phyloP scores from a whole-genome alignment of 1,140 invertebrate species.

The Drosophila tropicalis region DNA sequence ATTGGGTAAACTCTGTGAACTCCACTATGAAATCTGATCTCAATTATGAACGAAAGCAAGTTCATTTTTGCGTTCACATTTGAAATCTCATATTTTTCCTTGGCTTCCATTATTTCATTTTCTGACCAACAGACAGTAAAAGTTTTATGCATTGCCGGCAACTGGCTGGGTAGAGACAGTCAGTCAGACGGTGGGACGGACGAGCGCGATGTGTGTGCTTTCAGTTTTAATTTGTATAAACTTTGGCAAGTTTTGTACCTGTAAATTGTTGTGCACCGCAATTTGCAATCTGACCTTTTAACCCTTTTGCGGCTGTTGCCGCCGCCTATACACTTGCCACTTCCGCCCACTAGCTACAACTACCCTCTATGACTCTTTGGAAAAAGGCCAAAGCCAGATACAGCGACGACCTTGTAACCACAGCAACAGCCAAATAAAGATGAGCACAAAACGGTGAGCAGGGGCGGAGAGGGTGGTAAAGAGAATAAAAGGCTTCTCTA shows the following conservation, averaged over 20 bases:
- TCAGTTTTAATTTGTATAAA: slow-evolving; percentile 75
- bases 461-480: background rate
- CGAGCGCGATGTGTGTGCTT: slow-evolving; percentile 41
- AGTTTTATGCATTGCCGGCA: background rate
- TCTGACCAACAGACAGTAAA: slow-evolving; percentile 19
- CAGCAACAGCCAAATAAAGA: slow-evolving; percentile 55
- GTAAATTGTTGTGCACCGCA: slow-evolving; percentile 31
- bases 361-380: no score
- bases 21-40: slow-evolving; percentile 60
- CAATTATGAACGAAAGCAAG: slow-evolving; percentile 63
- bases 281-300: slow-evolving; percentile 81
- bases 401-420: slow-evolving; percentile 74
- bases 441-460: background rate
- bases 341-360: background rate
- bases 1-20: background rate
- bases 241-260: slow-evolving; percentile 60
- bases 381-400: slow-evolving; percentile 5
- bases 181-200: background rate
- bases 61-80: slow-evolving; percentile 23
- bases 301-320: slow-evolving; percentile 55
- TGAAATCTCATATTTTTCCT: slow-evolving; percentile 15
- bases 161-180: background rate
- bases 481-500: slow-evolving; percentile 4
- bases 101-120: background rate
- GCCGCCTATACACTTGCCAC: slow-evolving; percentile 25